phyloP scores from a whole-genome alignment of 2,888 invertebrate genomes.

The Bembecia ichneumoniformis region DNA sequence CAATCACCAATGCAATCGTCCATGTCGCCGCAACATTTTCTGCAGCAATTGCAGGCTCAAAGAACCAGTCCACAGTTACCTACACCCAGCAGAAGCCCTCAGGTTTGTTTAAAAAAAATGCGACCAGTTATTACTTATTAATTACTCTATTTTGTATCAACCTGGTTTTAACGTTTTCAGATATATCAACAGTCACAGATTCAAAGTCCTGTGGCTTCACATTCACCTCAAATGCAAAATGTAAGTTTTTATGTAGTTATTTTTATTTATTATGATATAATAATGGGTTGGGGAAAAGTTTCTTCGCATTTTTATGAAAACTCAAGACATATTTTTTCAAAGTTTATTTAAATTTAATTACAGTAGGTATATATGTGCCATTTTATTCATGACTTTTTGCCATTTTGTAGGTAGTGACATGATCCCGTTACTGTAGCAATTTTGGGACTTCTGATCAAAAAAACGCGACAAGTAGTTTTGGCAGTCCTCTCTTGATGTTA shows the following conservation, averaged over 20 bases:
- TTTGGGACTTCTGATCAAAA: too few relatives aligned
- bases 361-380: too few relatives aligned
- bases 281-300: too few relatives aligned
- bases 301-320: too few relatives aligned
- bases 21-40: constrained; percentile 37
- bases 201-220: constrained; percentile 61
- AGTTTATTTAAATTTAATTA: too few relatives aligned
- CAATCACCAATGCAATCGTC: constrained; percentile 16
- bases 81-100: constrained; percentile 63
- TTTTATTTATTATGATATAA: too few relatives aligned
- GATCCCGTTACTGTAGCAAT: too few relatives aligned
- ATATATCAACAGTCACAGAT: constrained; percentile 67
- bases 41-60: constrained; percentile 56
- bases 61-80: constrained; percentile 63
- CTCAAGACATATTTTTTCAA: too few relatives aligned
- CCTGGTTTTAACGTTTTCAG: constrained; percentile 22
- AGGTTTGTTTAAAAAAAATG: constrained; percentile 27
- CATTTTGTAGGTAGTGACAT: too few relatives aligned
- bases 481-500: too few relatives aligned
- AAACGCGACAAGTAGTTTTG: too few relatives aligned
- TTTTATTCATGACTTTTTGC: too few relatives aligned
- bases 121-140: background rate
- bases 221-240: constrained; percentile 63
- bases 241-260: constrained; percentile 39
- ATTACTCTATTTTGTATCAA: background rate